Percentiles rank a stretch among this genome's conserved stretches.
These are phyloP conservation scores for Erebia palarica DNA, from an alignment of 2,888 invertebrate species.

Conservation along the genomic window DNA sequence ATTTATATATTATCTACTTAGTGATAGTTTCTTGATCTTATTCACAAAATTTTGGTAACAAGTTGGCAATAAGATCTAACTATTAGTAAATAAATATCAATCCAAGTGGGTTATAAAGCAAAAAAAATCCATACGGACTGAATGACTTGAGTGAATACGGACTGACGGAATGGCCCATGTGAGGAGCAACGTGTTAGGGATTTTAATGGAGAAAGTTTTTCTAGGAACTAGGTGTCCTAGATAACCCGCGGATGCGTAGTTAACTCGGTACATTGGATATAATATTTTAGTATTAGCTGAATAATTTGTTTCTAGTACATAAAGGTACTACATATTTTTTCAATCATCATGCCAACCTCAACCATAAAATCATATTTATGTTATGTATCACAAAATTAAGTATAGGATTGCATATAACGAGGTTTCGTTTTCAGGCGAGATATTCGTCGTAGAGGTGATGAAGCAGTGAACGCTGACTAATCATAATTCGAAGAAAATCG, in stretches of 20 bases:
- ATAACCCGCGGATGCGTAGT: slow-evolving; percentile 45
- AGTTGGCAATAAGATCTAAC: background rate
- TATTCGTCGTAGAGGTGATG: too few species aligned
- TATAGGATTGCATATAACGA: too few species aligned
- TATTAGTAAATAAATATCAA: slow-evolving; percentile 12
- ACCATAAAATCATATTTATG: too few species aligned
- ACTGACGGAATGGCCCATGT: slow-evolving; percentile 23
- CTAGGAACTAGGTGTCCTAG: slow-evolving; percentile 55
- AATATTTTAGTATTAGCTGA: background rate
- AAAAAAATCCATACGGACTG: slow-evolving; percentile 29
- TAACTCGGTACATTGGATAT: slow-evolving; percentile 15
- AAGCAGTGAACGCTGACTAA: too few species aligned
- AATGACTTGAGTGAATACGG: too few species aligned
- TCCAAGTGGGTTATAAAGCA: slow-evolving; percentile 26
- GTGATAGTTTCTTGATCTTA: background rate
- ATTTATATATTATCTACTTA: background rate
- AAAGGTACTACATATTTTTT: too few species aligned
- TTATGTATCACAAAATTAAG: too few species aligned
- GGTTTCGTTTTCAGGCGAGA: too few species aligned
- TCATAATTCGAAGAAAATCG: too few species aligned
- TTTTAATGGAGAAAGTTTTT: slow-evolving; percentile 55
- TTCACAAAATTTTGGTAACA: background rate
- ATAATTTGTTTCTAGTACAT: too few species aligned
- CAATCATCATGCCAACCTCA: too few species aligned
- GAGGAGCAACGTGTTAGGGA: slow-evolving; percentile 30